A percentile compares a stretch with the other conserved stretches of the same genome.
phyloP scores from a whole-genome alignment of 2,797 vertebrate species.

The Halcyon chelicuti region DNA sequence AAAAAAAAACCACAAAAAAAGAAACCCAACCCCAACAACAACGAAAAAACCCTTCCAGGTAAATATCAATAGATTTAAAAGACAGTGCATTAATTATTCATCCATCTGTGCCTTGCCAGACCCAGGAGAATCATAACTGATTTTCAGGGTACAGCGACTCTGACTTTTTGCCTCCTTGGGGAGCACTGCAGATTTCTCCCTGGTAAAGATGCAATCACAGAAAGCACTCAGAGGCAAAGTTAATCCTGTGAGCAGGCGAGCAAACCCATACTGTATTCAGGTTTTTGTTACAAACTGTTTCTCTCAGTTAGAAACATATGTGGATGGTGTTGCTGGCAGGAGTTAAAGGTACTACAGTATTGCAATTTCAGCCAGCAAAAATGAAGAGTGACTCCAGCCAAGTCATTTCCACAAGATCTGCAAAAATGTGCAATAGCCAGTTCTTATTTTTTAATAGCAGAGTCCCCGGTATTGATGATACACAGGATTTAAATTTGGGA shows the following conservation, averaged over 20 bases:
- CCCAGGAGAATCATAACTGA: neutral
- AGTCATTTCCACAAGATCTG: neutral
- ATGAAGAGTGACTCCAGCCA: neutral
- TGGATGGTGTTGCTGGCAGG: neutral
- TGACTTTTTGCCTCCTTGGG: neutral
- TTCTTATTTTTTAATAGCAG: neutral
- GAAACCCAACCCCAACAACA: neutral
- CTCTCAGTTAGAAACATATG: neutral
- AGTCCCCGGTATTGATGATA: neutral
- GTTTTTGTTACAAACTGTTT: neutral
- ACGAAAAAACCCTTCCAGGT: neutral
- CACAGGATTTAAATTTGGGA: neutral
- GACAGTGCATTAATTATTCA: neutral
- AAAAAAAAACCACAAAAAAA: neutral
- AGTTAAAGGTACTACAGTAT: neutral
- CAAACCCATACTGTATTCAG: neutral
- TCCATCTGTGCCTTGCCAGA: neutral
- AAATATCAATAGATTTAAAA: neutral
- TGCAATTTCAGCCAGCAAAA: neutral
- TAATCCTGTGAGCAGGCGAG: neutral
- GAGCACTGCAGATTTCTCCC: neutral
- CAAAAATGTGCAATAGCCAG: neutral
- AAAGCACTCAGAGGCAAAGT: neutral
- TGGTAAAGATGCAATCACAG: neutral
- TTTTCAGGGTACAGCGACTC: neutral